These are phyloP conservation scores for Callyntrura guangdongensis DNA, from an alignment of 2,888 invertebrate genomes.

Conservation along the genomic window DNA sequence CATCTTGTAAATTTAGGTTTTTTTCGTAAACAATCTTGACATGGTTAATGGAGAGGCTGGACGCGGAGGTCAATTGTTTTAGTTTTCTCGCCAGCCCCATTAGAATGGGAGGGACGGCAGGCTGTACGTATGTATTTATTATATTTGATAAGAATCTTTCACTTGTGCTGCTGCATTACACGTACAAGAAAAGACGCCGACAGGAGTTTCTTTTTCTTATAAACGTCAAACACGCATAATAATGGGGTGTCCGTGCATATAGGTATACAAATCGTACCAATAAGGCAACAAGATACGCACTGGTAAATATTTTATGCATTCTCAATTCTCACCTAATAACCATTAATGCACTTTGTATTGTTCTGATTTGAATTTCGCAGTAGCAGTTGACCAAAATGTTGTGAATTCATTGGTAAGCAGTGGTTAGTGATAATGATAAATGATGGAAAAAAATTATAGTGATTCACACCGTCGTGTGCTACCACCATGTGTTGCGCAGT, in stretches of 20 bases:
- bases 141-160: constrained; percentile 80
- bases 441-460: too few species aligned
- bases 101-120: constrained; percentile 81
- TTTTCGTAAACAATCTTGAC: constrained; percentile 39
- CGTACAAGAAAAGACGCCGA: constrained; percentile 40
- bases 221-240: constrained; percentile 17
- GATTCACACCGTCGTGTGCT: not conserved
- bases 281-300: too few species aligned
- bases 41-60: constrained; percentile 74
- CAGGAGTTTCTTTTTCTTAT: constrained; percentile 22
- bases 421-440: too few species aligned
- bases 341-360: too few species aligned
- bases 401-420: too few species aligned
- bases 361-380: too few species aligned
- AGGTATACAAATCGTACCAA: not conserved
- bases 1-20: not conserved
- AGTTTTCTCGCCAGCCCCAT: constrained; percentile 79
- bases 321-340: too few species aligned
- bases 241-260: not conserved
- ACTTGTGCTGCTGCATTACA: constrained; percentile 67
- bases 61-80: constrained; percentile 72
- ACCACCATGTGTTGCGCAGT: not conserved
- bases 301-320: too few species aligned
- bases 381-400: too few species aligned
- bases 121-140: constrained; percentile 78